Conservation (phyloP, 2,113 vertebrate species). For the Daubentonia madagascariensis region DNA sequence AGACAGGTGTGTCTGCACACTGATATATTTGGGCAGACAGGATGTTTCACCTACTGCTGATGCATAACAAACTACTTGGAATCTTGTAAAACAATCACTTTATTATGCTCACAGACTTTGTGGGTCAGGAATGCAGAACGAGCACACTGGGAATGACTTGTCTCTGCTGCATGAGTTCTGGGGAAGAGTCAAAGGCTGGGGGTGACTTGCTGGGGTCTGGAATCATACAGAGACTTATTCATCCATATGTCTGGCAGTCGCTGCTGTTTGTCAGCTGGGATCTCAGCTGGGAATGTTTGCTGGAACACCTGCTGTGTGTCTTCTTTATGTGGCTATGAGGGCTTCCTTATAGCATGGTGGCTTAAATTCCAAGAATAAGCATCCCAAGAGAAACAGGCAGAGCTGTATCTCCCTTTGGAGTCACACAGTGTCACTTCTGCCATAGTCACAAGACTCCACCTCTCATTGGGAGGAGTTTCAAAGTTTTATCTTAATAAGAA, state of each 20-base stretch:
- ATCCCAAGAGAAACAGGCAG: neutral
- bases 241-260: rapidly evolving
- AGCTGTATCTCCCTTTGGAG: neutral
- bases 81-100: neutral
- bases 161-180: neutral
- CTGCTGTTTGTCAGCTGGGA: neutral
- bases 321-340: neutral
- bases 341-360: neutral
- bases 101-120: neutral
- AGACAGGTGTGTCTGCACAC: neutral
- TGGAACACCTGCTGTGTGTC: neutral
- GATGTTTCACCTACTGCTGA: neutral
- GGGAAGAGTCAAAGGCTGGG: neutral
- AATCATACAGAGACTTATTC: neutral
- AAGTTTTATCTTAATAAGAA: neutral
- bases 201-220: neutral
- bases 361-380: neutral
- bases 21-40: neutral
- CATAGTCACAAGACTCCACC: neutral
- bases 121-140: neutral
- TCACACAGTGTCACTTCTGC: neutral
- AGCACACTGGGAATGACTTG: neutral
- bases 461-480: neutral
- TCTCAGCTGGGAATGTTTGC: neutral
- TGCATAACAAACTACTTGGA: neutral